Percentiles rank a stretch among this genome's conserved stretches.
These are phyloP conservation scores for Temnothorax unifasciatus DNA, from an alignment of 2,888 invertebrate species.

Conservation along the genomic window DNA sequence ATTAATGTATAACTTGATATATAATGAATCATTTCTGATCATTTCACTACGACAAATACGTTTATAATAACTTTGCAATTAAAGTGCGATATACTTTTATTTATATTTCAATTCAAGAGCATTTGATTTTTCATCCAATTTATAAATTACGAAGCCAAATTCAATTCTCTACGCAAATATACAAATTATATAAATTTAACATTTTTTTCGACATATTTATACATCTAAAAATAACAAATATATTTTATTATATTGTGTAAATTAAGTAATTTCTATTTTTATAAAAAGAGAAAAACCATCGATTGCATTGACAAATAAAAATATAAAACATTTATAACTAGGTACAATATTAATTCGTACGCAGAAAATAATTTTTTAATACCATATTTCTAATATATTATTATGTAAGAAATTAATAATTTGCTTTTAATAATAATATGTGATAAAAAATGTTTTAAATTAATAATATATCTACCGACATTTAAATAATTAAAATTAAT, in stretches of 20 bases:
- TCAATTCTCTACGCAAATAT: neutral
- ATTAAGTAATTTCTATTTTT: neutral
- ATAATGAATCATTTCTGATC: neutral
- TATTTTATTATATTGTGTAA: neutral
- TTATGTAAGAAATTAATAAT: neutral
- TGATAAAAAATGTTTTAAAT: neutral
- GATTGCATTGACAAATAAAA: neutral
- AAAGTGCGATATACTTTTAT: neutral
- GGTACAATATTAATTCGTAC: neutral
- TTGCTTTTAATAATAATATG: neutral
- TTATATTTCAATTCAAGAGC: neutral
- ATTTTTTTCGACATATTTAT: neutral
- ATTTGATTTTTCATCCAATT: neutral
- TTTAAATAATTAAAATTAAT: neutral
- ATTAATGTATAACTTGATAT: neutral
- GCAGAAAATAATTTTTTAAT: neutral
- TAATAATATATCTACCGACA: conserved; percentile 1
- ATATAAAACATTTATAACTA: neutral
- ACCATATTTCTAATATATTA: neutral
- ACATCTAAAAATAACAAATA: neutral
- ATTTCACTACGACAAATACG: neutral
- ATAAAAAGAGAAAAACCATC: neutral
- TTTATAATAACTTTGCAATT: neutral
- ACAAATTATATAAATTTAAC: neutral
- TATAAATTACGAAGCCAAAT: neutral